phyloP scores from a whole-genome alignment of 2,888 invertebrate genomes.

The Serrognathus titanus region DNA sequence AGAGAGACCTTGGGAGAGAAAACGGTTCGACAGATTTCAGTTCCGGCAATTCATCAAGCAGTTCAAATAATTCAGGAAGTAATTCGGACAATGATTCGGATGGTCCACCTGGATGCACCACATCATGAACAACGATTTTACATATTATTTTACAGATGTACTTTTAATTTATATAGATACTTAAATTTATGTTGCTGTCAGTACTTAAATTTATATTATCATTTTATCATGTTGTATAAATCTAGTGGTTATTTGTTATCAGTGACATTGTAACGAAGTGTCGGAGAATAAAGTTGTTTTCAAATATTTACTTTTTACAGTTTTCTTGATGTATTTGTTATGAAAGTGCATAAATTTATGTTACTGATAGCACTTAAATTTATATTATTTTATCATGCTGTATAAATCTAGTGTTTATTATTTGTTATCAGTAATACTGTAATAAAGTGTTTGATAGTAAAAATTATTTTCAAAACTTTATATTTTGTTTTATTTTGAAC shows the following conservation, averaged over 20 bases:
- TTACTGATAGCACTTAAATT: too few species aligned
- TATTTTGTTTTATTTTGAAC: not conserved
- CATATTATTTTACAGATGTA: conserved; percentile 9
- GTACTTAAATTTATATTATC: conserved; percentile 17
- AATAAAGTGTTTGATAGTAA: conserved; percentile 3
- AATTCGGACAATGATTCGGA: conserved; percentile 31
- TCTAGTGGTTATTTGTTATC: conserved; percentile 14
- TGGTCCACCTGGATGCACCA: conserved; percentile 32
- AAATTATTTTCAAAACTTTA: not conserved
- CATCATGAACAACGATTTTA: conserved; percentile 28
- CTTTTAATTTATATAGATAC: conserved; percentile 9
- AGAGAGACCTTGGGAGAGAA: conserved; percentile 13
- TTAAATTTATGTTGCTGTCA: conserved; percentile 15
- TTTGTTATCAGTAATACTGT: not conserved
- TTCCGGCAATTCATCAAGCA: conserved; percentile 27
- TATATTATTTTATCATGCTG: too few species aligned
- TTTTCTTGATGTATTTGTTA: too few species aligned
- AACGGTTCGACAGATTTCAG: conserved; percentile 17
- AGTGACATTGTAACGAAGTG: not conserved
- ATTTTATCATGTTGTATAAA: conserved; percentile 8
- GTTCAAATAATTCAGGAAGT: conserved; percentile 22
- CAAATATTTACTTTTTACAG: too few species aligned
- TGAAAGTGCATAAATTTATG: too few species aligned
- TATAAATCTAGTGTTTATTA: too few species aligned
- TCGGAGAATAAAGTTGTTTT: too few species aligned